Conservation (phyloP, 1,140 invertebrate genomes). For the Drosophila auraria region DNA sequence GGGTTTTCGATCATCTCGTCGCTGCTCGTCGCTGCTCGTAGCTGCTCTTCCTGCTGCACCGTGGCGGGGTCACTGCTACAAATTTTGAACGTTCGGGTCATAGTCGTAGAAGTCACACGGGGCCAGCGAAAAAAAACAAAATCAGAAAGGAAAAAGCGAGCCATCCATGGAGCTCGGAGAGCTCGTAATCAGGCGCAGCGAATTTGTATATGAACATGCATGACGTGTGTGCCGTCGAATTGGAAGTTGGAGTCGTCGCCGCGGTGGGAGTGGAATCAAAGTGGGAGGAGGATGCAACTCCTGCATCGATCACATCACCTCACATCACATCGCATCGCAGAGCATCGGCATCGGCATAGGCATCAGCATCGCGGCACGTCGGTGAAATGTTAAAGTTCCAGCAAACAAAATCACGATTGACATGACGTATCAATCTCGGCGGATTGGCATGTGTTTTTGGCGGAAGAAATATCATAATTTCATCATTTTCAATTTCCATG, state of each 20-base stretch:
- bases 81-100: conserved; percentile 83
- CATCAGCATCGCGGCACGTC: conserved; percentile 63
- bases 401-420: conserved; percentile 83
- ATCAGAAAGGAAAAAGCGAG: background rate
- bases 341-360: conserved; percentile 40
- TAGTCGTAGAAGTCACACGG: conserved; percentile 71
- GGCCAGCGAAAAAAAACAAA: conserved; percentile 18
- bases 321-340: conserved; percentile 43
- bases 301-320: conserved; percentile 53
- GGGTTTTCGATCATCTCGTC: conserved; percentile 61
- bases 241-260: conserved; percentile 14
- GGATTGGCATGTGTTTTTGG: conserved; percentile 67
- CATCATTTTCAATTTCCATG: conserved; percentile 82
- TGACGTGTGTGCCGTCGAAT: conserved; percentile 74
- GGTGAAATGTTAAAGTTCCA: conserved; percentile 84
- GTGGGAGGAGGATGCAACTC: conserved; percentile 37
- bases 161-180: conserved; percentile 38
- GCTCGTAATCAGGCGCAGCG: conserved; percentile 79
- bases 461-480: conserved; percentile 80
- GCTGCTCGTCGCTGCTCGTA: conserved; percentile 2
- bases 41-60: conserved; percentile 41
- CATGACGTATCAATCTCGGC: conserved; percentile 69
- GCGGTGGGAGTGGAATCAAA: conserved; percentile 40
- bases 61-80: conserved; percentile 73
- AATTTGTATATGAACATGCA: conserved; percentile 84